phyloP scores from a whole-genome alignment of 2,888 invertebrate genomes.

The Limnephilus rhombicus region DNA sequence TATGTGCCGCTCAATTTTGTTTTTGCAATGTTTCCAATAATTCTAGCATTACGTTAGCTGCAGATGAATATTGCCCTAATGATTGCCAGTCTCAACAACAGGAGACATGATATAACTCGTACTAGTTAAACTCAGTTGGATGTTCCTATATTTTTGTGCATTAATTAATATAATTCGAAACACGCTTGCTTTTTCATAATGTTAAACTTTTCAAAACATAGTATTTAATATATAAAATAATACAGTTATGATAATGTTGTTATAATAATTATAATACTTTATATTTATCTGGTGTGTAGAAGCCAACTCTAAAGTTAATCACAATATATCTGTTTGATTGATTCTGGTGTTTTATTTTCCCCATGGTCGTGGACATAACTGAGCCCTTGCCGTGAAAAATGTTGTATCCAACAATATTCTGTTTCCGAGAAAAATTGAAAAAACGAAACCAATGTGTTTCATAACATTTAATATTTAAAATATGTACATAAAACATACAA shows the following conservation, averaged over 20 bases:
- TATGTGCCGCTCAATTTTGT: neutral
- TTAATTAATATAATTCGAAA: neutral
- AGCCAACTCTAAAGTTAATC: conserved; percentile 17
- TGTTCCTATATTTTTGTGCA: neutral
- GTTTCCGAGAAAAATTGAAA: too few relatives aligned
- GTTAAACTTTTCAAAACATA: conserved; percentile 32
- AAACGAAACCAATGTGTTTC: too few relatives aligned
- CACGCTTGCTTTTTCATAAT: conserved; percentile 19
- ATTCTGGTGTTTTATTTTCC: neutral
- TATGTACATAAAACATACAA: too few relatives aligned
- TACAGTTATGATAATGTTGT: conserved; percentile 17
- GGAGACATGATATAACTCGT: neutral
- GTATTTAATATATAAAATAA: conserved; percentile 6
- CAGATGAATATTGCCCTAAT: neutral
- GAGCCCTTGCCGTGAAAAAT: too few relatives aligned
- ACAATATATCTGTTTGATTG: conserved; percentile 28
- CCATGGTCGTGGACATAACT: neutral
- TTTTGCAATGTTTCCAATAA: neutral
- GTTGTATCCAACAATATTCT: too few relatives aligned
- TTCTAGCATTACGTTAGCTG: neutral
- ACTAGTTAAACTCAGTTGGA: neutral
- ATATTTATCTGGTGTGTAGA: neutral
- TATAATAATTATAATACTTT: conserved; percentile 30
- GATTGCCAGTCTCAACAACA: neutral
- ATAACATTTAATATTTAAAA: too few relatives aligned